Conservation (phyloP, 2,113 vertebrate species). For the Pachycephala philippinensis region DNA sequence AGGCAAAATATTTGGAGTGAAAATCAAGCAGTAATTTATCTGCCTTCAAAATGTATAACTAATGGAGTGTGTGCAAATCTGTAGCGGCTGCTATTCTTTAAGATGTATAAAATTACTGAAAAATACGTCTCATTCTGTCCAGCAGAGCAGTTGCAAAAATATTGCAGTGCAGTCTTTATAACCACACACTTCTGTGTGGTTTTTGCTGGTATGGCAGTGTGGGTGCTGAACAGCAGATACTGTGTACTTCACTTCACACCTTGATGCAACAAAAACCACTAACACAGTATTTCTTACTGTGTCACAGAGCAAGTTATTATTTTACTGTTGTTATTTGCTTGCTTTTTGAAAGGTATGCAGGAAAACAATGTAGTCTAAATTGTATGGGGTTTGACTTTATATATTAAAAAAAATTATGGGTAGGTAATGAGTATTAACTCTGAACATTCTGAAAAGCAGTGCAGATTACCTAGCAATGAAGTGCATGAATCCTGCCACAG, state of each 20-base stretch:
- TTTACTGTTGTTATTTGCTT: background rate
- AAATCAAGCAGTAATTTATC: background rate
- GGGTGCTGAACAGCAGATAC: background rate
- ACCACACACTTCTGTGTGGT: background rate
- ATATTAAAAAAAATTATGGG: background rate
- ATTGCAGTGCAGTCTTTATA: background rate
- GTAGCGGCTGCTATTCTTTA: background rate
- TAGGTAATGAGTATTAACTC: background rate
- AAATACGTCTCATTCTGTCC: background rate
- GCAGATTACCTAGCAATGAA: background rate
- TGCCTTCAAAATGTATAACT: background rate
- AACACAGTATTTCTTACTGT: background rate
- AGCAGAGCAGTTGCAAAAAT: background rate
- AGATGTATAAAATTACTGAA: background rate
- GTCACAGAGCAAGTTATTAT: background rate
- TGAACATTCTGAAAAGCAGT: background rate
- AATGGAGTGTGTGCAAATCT: background rate
- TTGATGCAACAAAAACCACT: background rate
- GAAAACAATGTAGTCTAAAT: background rate
- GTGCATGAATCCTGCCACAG: background rate
- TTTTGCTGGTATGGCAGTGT: background rate
- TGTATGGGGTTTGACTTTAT: background rate
- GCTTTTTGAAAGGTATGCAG: background rate
- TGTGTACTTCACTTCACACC: background rate
- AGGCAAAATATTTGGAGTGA: background rate